A percentile compares a stretch with the other conserved stretches of the same genome.
These are phyloP conservation scores for Zoanthus solanderi DNA, from an alignment of 92 coral and sea anemone species.

Conservation along the genomic window DNA sequence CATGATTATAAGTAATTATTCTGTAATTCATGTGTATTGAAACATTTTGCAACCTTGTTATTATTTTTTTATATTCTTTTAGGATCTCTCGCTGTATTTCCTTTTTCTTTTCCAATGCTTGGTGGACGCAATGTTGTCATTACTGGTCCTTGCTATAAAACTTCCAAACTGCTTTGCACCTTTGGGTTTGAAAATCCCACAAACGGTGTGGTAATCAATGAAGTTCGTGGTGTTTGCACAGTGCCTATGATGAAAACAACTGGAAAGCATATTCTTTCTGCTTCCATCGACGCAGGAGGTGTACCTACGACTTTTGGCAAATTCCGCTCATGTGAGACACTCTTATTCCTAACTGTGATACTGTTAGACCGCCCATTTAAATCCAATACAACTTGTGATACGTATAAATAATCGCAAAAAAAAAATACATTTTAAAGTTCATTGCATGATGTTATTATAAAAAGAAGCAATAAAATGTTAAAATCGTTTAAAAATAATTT, in stretches of 20 bases:
- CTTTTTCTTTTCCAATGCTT: too few relatives aligned
- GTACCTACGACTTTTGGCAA: neutral
- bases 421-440: too few relatives aligned
- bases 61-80: too few relatives aligned
- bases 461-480: too few relatives aligned
- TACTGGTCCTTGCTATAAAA: slow-evolving; percentile 23
- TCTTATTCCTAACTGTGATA: neutral
- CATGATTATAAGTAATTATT: too few relatives aligned
- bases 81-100: too few relatives aligned
- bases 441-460: too few relatives aligned
- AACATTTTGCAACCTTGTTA: too few relatives aligned
- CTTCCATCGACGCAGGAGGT: neutral
- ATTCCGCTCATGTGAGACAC: neutral
- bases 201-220: slow-evolving; percentile 12
- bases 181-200: neutral
- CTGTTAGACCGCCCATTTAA: neutral
- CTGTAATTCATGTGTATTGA: too few relatives aligned
- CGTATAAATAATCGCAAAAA: neutral
- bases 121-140: neutral
- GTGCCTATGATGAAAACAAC: slow-evolving; percentile 13
- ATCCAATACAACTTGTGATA: neutral
- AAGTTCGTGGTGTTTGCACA: slow-evolving; percentile 16
- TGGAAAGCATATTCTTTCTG: neutral
- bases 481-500: too few relatives aligned
- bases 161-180: slow-evolving; percentile 12